phyloP scores from a whole-genome alignment of 1,140 invertebrate genomes.

The Pomacea maculata region DNA sequence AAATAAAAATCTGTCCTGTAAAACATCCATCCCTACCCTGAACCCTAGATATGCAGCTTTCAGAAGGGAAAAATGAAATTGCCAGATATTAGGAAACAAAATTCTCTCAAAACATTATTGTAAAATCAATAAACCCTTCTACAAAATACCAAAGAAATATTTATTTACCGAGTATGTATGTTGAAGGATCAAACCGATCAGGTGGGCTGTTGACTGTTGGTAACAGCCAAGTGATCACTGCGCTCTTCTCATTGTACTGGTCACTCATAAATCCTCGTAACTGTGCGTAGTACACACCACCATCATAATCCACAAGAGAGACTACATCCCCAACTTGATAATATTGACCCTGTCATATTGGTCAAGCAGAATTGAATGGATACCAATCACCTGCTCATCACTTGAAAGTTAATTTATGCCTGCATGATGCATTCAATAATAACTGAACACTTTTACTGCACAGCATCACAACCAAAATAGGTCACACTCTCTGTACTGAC shows the following conservation, averaged over 20 bases:
- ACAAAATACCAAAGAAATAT: background rate
- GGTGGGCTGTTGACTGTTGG: slow-evolving; percentile 84
- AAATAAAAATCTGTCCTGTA: too few species aligned
- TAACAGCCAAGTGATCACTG: slow-evolving; percentile 90
- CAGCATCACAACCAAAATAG: background rate
- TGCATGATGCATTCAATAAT: too few species aligned
- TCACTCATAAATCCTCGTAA: slow-evolving; percentile 88
- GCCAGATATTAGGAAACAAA: too few species aligned
- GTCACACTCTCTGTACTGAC: too few species aligned
- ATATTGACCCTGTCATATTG: slow-evolving; percentile 73
- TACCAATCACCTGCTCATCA: background rate
- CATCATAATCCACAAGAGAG: slow-evolving; percentile 80
- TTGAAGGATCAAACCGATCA: slow-evolving; percentile 85
- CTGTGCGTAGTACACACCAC: slow-evolving; percentile 87
- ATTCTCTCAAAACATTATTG: too few species aligned
- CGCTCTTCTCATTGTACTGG: slow-evolving; percentile 93
- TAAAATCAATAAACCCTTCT: too few species aligned
- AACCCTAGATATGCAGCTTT: too few species aligned
- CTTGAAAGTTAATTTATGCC: too few species aligned
- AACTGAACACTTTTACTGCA: too few species aligned
- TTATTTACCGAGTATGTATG: slow-evolving; percentile 82
- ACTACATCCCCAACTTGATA: slow-evolving; percentile 92
- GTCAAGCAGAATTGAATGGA: background rate
- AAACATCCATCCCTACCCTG: too few species aligned
- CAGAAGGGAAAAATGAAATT: too few species aligned